phyloP scores from a whole-genome alignment of 1,140 invertebrate genomes.

The Drosophila aff. region DNA sequence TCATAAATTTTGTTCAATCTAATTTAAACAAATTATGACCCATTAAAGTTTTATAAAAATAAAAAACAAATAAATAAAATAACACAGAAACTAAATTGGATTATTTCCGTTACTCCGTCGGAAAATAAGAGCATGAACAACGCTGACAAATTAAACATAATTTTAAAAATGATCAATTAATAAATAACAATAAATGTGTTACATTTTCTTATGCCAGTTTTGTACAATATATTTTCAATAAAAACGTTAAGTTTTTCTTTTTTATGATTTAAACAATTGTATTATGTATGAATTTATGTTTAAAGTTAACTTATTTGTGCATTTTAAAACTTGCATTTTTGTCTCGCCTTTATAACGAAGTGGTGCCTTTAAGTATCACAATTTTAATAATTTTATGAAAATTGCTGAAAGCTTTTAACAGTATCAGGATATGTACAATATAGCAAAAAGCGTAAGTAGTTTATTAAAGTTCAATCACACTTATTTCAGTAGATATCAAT shows the following conservation, averaged over 20 bases:
- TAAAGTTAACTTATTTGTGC: neutral
- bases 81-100: too few species aligned
- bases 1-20: too few species aligned
- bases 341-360: neutral
- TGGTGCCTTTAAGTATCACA: conserved; percentile 2
- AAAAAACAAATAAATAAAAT: too few species aligned
- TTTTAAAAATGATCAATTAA: too few species aligned
- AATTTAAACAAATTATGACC: too few species aligned
- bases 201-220: neutral
- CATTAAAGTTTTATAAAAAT: too few species aligned
- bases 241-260: neutral
- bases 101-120: too few species aligned
- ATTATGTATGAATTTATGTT: neutral
- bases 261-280: too few species aligned
- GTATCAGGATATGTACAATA: conserved; percentile 5
- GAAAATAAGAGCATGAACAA: too few species aligned
- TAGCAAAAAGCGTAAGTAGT: conserved; percentile 14
- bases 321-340: neutral
- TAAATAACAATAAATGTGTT: neutral
- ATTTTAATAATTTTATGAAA: neutral
- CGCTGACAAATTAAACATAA: too few species aligned
- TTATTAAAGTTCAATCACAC: conserved; percentile 18
- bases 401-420: neutral
- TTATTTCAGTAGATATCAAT: conserved; percentile 2
- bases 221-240: neutral